Evolutionary conservation across 2,113 vertebrate genomes (phyloP).

Genomic region (Larimichthys crocea): DNA sequence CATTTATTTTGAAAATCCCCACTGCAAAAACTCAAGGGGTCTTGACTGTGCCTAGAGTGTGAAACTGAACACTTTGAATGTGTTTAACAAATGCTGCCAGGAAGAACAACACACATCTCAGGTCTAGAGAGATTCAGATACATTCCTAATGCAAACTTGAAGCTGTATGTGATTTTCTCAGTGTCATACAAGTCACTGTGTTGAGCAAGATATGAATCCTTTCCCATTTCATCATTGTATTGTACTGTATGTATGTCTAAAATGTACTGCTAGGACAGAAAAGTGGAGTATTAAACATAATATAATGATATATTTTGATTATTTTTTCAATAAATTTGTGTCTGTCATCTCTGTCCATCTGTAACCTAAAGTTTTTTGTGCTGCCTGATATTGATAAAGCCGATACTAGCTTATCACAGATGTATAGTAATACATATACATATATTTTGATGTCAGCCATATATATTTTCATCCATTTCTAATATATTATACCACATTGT

Average conservation of each 20-base stretch:
- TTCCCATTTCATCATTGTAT: constrained; percentile 1
- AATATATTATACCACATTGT: too few species aligned
- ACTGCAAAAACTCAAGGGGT: constrained; percentile 62
- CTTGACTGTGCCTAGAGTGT: constrained; percentile 58
- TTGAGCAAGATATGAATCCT: constrained; percentile 41
- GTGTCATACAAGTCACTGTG: constrained; percentile 16
- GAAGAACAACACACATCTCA: constrained; percentile 66
- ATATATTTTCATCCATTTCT: too few species aligned
- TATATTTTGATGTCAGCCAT: not conserved
- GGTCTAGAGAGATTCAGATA: constrained; percentile 49
- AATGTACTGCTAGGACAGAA: not conserved
- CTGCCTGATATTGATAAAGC: too few species aligned
- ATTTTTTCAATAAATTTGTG: not conserved
- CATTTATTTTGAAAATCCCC: constrained; percentile 78
- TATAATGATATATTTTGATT: not conserved
- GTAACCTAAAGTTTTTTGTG: not conserved
- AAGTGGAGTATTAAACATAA: not conserved
- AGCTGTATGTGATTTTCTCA: constrained; percentile 50
- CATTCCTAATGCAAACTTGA: constrained; percentile 59
- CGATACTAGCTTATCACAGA: not conserved
- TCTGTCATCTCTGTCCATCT: not conserved
- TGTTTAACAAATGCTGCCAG: constrained; percentile 72
- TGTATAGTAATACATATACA: too few species aligned
- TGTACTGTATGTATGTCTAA: not conserved
- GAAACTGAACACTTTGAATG: constrained; percentile 68